Evolutionary conservation across 2,888 invertebrate species (phyloP).

Genomic region (Onchidella celtica): DNA sequence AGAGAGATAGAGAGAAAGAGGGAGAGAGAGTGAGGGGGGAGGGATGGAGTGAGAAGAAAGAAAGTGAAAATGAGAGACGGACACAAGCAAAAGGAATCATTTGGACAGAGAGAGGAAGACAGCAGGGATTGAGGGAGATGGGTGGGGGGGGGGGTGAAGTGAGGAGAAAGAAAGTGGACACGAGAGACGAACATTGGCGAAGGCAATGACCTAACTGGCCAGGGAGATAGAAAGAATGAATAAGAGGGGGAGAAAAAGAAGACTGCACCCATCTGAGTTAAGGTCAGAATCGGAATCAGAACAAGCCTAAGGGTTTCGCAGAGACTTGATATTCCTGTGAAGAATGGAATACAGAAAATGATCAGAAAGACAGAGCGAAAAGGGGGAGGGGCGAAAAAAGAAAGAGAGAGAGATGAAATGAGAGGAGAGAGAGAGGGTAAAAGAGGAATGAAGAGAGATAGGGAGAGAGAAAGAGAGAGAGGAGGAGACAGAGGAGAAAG

Average conservation of each 20-base stretch:
- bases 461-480: background rate
- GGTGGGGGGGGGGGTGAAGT: background rate
- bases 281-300: too few species aligned
- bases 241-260: slow-evolving; percentile 31
- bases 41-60: background rate
- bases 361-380: background rate
- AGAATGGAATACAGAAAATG: too few species aligned
- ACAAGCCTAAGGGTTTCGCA: too few species aligned
- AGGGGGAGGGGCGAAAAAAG: background rate
- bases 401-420: background rate
- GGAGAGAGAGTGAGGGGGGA: background rate
- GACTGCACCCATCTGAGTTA: too few species aligned
- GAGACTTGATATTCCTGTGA: too few species aligned
- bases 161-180: background rate
- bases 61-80: background rate
- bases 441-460: background rate
- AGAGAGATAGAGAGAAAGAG: background rate
- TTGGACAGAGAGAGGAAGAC: background rate
- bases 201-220: background rate
- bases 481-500: background rate
- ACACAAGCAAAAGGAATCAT: background rate
- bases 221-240: slow-evolving; percentile 56
- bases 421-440: background rate
- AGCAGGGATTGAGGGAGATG: background rate
- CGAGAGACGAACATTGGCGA: background rate